phyloP scores from a whole-genome alignment of 2,113 vertebrate genomes.

The Meles meles region DNA sequence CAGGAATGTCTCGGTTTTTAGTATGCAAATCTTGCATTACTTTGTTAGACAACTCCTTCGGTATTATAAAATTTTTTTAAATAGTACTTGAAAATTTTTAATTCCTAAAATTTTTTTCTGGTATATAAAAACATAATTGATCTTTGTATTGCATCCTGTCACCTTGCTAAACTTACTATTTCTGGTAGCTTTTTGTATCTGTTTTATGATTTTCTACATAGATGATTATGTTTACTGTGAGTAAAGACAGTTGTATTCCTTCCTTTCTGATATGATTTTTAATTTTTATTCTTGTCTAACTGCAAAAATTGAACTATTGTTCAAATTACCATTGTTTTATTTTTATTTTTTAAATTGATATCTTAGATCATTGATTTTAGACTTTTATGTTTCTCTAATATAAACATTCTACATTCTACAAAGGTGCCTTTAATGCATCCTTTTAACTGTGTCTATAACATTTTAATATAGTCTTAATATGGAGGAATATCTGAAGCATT shows the following conservation, averaged over 20 bases:
- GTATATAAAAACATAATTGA: neutral
- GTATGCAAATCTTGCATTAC: neutral
- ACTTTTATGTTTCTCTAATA: neutral
- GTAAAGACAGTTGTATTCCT: neutral
- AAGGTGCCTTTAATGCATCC: neutral
- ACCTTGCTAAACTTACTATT: neutral
- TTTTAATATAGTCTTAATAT: neutral
- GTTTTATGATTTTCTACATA: neutral
- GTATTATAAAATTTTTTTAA: neutral
- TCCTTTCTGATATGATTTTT: neutral
- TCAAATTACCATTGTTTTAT: neutral
- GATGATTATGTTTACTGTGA: neutral
- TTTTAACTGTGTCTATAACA: neutral
- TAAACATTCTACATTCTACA: neutral
- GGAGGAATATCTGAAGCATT: neutral
- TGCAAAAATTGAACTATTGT: neutral
- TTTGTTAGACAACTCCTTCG: neutral
- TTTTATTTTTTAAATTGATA: neutral
- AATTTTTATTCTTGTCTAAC: neutral
- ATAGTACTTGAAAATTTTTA: neutral
- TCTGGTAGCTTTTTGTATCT: neutral
- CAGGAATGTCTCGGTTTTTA: neutral
- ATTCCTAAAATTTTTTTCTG: neutral
- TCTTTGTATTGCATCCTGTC: neutral
- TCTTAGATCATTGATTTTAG: neutral